Evolutionary conservation across 1,140 invertebrate species (phyloP).

Genomic region (Rhagoletis zephyria): DNA sequence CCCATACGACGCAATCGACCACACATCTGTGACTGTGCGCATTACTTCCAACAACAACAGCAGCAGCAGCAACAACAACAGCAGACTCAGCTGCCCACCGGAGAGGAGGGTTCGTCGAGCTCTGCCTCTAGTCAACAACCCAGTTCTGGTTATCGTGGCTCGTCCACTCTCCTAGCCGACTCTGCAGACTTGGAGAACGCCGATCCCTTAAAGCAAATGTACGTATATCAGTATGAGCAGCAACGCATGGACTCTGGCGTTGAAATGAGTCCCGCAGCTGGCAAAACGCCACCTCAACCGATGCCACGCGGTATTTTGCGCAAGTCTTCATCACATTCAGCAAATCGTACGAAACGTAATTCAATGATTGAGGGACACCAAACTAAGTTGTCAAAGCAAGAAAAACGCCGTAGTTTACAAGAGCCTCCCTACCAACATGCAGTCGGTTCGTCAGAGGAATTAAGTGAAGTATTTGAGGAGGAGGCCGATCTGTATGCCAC

Average conservation of each 20-base stretch:
- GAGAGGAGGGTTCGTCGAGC: slow-evolving; percentile 74
- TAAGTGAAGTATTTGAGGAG: slow-evolving; percentile 77
- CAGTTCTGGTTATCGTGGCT: slow-evolving; percentile 88
- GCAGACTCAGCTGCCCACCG: slow-evolving; percentile 63
- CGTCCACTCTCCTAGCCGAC: slow-evolving; percentile 86
- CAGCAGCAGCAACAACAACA: slow-evolving; percentile 60
- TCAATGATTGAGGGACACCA: slow-evolving; percentile 83
- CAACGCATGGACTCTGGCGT: slow-evolving; percentile 72
- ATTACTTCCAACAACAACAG: slow-evolving; percentile 66
- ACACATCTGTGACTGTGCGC: slow-evolving; percentile 78
- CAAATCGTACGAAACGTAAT: slow-evolving; percentile 79
- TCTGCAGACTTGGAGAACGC: slow-evolving; percentile 78
- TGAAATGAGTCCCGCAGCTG: slow-evolving; percentile 63
- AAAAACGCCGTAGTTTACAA: slow-evolving; percentile 81
- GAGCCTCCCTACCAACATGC: slow-evolving; percentile 80
- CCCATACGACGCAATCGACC: slow-evolving; percentile 76
- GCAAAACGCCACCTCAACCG: slow-evolving; percentile 75
- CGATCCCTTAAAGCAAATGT: slow-evolving; percentile 75
- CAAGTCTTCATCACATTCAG: slow-evolving; percentile 64
- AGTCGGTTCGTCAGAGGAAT: slow-evolving; percentile 74
- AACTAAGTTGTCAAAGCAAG: slow-evolving; percentile 75
- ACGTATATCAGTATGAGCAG: slow-evolving; percentile 87
- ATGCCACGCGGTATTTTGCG: slow-evolving; percentile 72
- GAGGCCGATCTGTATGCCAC: slow-evolving; percentile 75
- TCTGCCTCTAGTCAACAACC: slow-evolving; percentile 85